A percentile compares a stretch with the other conserved stretches of the same genome.
Conservation (phyloP, 2,113 vertebrate genomes). For the Oreochromis niloticus region DNA sequence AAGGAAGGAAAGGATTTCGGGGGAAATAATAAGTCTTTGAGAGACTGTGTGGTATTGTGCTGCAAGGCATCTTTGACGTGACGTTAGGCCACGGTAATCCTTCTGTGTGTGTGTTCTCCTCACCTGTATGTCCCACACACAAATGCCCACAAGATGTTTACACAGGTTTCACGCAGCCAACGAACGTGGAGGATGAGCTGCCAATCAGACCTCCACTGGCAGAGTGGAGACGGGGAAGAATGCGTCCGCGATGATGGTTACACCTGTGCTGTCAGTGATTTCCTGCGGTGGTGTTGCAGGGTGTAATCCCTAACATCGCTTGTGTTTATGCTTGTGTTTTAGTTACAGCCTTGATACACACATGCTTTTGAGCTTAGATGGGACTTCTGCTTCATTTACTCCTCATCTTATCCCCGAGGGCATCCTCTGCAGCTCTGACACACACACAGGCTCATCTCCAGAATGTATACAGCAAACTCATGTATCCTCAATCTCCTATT, state of each 20-base stretch:
- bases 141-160: conserved; percentile 40
- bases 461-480: conserved; percentile 22
- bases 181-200: conserved; percentile 37
- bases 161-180: conserved; percentile 40
- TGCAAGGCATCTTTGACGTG: conserved; percentile 17
- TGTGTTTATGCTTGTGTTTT: conserved; percentile 70
- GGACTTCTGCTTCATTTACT: conserved; percentile 42
- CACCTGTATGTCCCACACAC: conserved; percentile 21
- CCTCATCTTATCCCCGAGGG: conserved; percentile 25
- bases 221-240: conserved; percentile 29
- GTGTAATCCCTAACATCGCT: conserved; percentile 62
- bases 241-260: conserved; percentile 18
- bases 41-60: conserved; percentile 32
- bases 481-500: neutral
- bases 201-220: conserved; percentile 47
- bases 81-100: conserved; percentile 28
- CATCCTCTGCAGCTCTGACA: conserved; percentile 14
- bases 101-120: neutral
- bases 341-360: conserved; percentile 52
- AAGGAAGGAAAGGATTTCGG: neutral
- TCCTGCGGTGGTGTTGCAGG: conserved; percentile 42
- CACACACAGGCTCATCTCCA: conserved; percentile 26
- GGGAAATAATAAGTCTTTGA: neutral
- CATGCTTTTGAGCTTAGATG: conserved; percentile 57
- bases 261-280: conserved; percentile 53